A percentile compares a stretch with the other conserved stretches of the same genome.
These are phyloP conservation scores for Muscina levida DNA, from an alignment of 2,888 invertebrate species.

Conservation along the genomic window DNA sequence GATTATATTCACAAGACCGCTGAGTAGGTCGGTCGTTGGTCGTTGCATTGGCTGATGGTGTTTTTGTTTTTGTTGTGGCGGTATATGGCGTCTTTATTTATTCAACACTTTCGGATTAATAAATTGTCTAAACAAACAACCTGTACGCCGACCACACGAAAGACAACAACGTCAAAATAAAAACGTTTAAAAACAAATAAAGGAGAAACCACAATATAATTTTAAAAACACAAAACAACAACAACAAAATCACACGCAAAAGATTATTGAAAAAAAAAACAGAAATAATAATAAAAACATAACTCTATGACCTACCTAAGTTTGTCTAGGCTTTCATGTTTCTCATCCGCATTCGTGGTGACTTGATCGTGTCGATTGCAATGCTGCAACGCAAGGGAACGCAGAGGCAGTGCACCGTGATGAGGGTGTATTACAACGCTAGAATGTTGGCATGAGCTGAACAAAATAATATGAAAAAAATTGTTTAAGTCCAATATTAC, in stretches of 20 bases:
- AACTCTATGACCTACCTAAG: background rate
- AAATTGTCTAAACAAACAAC: constrained; percentile 67
- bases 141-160: constrained; percentile 28
- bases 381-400: background rate
- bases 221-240: constrained; percentile 6
- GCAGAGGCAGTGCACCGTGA: background rate
- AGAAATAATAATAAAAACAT: constrained; percentile 38
- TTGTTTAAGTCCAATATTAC: too few relatives aligned
- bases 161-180: constrained; percentile 44
- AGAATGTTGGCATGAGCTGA: too few relatives aligned
- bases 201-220: constrained; percentile 52
- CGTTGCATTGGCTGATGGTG: background rate
- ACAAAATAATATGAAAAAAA: too few relatives aligned
- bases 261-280: constrained; percentile 50
- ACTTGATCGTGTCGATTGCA: constrained; percentile 36
- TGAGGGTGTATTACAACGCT: too few relatives aligned
- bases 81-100: constrained; percentile 66
- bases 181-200: constrained; percentile 62
- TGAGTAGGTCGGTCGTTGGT: constrained; percentile 6
- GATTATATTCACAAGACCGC: constrained; percentile 20
- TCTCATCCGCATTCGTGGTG: background rate
- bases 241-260: constrained; percentile 42
- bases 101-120: constrained; percentile 69
- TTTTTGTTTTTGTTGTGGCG: too few relatives aligned
- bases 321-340: constrained; percentile 18